Conservation (phyloP, 2,113 vertebrate genomes). For the Rhinoderma darwinii region DNA sequence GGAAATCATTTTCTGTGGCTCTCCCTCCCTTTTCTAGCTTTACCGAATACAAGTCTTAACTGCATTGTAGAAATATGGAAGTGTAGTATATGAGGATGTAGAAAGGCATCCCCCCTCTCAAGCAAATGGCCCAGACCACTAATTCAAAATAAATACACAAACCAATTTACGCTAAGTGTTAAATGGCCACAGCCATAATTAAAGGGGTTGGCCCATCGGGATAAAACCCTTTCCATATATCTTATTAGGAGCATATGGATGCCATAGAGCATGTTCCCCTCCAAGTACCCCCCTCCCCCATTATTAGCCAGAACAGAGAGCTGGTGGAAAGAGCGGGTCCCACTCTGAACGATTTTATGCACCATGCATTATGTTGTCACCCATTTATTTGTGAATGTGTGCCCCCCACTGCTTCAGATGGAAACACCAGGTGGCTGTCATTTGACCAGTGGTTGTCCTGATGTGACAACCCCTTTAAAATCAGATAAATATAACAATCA, state of each 20-base stretch:
- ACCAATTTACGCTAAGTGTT: background rate
- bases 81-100: background rate
- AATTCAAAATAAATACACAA: background rate
- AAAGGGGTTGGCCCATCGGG: background rate
- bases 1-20: conserved; percentile 7
- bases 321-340: too few species aligned
- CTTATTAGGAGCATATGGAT: background rate
- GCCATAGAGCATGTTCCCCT: too few species aligned
- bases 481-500: too few species aligned
- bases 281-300: too few species aligned
- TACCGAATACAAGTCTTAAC: background rate
- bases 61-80: background rate
- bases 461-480: too few species aligned
- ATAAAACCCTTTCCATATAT: background rate
- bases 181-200: background rate
- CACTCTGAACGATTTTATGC: too few species aligned
- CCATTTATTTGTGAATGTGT: too few species aligned
- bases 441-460: too few species aligned
- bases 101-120: background rate
- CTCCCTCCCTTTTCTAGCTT: background rate
- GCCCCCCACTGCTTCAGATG: too few species aligned
- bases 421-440: too few species aligned
- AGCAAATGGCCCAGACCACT: background rate
- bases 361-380: too few species aligned
- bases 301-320: too few species aligned